Base-by-base conservation (phyloP, 2,888 invertebrate species). In the Sabatieria punctata region DNA sequence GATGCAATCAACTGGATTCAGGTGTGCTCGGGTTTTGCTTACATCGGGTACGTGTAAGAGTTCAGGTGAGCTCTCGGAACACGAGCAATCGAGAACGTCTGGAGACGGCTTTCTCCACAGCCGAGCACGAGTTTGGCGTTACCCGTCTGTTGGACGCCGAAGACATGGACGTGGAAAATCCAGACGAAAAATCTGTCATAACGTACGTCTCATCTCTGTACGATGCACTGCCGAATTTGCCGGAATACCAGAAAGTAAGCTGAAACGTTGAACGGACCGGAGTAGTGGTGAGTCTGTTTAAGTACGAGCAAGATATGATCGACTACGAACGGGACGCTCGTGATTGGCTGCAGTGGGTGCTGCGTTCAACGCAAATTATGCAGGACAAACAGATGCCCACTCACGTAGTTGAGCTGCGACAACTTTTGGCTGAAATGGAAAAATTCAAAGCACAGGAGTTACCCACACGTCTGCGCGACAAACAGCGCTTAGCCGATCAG, bases 121-220 rank as follows among this genome's bases (percentile, higher is more conserved):
- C 89, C 56, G 95, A 97, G 73, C 79, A 81, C 68, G 93, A 97
- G 72, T 93, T 89, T 72, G 93, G 91, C 65, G 95, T 97, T 64
- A 93, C 93, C 60, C 78, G 86, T 70, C 21, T 38, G 6, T 21
- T 38, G 38, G 63, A 63, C 43, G 54, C 63, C 23, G 63, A 64
- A 91, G 97, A 99, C 78, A 91, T 99, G 67, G 95, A 97, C 74
- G 91, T 91, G 63, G 85, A 86, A 66, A 85, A 93, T 71, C 91
- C 91, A 46, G 97, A 99, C 72, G 97, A 99, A 76, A 95, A 93
- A 73, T 95, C 95, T 53, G 78, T 99, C 71, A 93, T 99, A 71
- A 97, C 97, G 41, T 99, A 99, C 75, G 91, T 99, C 66, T 95
- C 95, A 59, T 95, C 93, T 40, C 76, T 99, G 60, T 97, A 99